Conservation (phyloP, 1,140 invertebrate species). For the Bombus haemorrhoidalis region DNA sequence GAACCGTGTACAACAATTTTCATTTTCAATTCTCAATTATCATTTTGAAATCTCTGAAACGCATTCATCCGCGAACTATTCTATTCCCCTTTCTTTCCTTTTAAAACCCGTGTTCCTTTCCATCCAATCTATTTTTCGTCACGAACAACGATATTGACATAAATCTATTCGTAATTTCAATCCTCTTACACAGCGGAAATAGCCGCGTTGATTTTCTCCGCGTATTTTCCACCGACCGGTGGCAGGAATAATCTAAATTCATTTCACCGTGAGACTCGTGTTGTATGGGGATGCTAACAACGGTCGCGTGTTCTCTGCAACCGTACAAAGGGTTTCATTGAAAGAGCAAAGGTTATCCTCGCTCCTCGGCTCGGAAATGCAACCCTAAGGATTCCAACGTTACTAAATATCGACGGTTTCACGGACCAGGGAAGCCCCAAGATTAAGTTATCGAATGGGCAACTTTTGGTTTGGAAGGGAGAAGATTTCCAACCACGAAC, state of each 20-base stretch:
- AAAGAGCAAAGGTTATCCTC: slow-evolving; percentile 34
- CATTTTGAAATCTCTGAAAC: background rate
- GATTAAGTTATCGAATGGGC: slow-evolving; percentile 21
- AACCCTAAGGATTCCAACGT: slow-evolving; percentile 51
- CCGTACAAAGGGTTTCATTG: slow-evolving; percentile 37
- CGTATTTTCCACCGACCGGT: too few species aligned
- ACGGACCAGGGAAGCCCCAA: slow-evolving; percentile 4
- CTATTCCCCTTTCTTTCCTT: rapidly evolving
- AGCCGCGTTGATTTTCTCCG: background rate
- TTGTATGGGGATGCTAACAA: background rate
- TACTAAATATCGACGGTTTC: slow-evolving; percentile 41
- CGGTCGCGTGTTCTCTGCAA: background rate
- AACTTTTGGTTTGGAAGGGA: background rate
- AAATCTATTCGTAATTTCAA: background rate
- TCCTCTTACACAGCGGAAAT: background rate
- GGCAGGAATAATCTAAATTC: background rate
- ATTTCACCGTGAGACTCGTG: background rate
- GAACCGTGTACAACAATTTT: background rate
- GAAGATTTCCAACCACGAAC: too few species aligned
- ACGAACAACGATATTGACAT: background rate
- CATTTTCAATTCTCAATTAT: background rate
- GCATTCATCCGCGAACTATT: background rate
- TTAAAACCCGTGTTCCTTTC: background rate
- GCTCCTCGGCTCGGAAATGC: background rate
- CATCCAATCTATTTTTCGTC: background rate